phyloP scores from a whole-genome alignment of 2,888 invertebrate genomes.

The Heliothis peltigera region DNA sequence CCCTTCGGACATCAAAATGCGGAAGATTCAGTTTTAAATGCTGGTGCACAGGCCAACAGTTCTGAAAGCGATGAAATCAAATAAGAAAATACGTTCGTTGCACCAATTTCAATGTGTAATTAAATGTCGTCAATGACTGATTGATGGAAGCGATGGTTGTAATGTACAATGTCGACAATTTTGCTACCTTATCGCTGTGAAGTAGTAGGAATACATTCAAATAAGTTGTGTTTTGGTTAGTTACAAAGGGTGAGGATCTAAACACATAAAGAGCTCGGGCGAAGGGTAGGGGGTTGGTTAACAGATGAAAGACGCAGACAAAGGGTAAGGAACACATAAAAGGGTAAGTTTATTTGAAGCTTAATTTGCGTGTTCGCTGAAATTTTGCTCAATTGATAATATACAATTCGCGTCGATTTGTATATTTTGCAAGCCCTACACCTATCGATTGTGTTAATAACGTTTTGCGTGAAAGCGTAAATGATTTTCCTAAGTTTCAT shows the following conservation, averaged over 20 bases:
- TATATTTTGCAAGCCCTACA: constrained; percentile 84
- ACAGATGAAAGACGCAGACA: constrained; percentile 96
- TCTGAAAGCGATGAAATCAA: constrained; percentile 57
- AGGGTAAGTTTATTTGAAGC: constrained; percentile 90
- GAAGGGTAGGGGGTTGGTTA: constrained; percentile 89
- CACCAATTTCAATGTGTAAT: constrained; percentile 85
- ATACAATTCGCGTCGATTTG: constrained; percentile 85
- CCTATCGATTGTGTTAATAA: constrained; percentile 86
- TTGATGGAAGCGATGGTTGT: constrained; percentile 87
- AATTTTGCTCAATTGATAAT: constrained; percentile 87
- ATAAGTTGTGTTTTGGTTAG: constrained; percentile 87
- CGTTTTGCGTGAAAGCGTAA: constrained; percentile 90
- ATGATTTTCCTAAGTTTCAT: constrained; percentile 89
- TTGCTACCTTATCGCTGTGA: constrained; percentile 83
- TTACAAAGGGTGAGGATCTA: constrained; percentile 88
- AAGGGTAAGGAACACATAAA: constrained; percentile 92
- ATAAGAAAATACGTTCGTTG: constrained; percentile 70
- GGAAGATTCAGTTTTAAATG: constrained; percentile 45
- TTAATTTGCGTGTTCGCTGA: constrained; percentile 89
- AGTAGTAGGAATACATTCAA: constrained; percentile 85
- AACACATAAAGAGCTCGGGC: constrained; percentile 89
- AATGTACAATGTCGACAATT: constrained; percentile 87
- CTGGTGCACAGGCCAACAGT: constrained; percentile 49
- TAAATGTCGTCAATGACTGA: constrained; percentile 77
- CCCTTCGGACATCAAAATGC: constrained; percentile 55